Percentiles rank a stretch among this genome's conserved stretches.
Conservation (phyloP, 2,888 invertebrate species). For the Sisyra terminalis region DNA sequence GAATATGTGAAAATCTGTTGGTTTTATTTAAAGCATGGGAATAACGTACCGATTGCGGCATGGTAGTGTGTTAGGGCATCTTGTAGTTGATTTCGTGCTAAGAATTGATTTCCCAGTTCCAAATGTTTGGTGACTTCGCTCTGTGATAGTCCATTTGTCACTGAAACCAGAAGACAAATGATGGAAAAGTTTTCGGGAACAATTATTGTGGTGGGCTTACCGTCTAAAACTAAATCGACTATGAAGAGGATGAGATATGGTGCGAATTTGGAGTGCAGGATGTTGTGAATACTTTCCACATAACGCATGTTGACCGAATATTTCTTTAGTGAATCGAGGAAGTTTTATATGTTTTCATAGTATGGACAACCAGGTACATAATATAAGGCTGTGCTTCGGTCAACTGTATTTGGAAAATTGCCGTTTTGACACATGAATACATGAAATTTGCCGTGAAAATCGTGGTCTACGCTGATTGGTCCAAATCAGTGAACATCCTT, state of each 20-base stretch:
- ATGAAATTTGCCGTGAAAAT: no score
- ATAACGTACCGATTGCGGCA: conserved; percentile 83
- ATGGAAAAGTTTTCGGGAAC: no score
- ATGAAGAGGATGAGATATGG: conserved; percentile 49
- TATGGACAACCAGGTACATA: no score
- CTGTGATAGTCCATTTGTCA: conserved; percentile 50
- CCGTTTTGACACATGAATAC: no score
- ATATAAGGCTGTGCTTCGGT: no score
- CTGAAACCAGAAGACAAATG: conserved; percentile 26
- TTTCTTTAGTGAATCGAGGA: no score
- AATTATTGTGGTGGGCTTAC: conserved; percentile 24
- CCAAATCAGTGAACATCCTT: no score
- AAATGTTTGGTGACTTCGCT: conserved; percentile 84
- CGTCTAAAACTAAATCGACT: conserved; percentile 50
- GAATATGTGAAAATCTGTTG: conserved; percentile 2
- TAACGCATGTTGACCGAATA: conserved; percentile 29
- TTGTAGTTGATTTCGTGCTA: conserved; percentile 82
- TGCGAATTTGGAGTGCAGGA: conserved; percentile 40
- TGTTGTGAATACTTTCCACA: conserved; percentile 31
- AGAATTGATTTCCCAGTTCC: conserved; percentile 81
- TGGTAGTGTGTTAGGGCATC: conserved; percentile 97
- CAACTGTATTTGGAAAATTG: no score
- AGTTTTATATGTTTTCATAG: no score
- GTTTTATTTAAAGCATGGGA: no score
- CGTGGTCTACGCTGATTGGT: no score